Percentiles rank a stretch among this genome's conserved stretches.
Evolutionary conservation across 2,888 invertebrate genomes (phyloP).

Genomic region (Hyalella azteca): DNA sequence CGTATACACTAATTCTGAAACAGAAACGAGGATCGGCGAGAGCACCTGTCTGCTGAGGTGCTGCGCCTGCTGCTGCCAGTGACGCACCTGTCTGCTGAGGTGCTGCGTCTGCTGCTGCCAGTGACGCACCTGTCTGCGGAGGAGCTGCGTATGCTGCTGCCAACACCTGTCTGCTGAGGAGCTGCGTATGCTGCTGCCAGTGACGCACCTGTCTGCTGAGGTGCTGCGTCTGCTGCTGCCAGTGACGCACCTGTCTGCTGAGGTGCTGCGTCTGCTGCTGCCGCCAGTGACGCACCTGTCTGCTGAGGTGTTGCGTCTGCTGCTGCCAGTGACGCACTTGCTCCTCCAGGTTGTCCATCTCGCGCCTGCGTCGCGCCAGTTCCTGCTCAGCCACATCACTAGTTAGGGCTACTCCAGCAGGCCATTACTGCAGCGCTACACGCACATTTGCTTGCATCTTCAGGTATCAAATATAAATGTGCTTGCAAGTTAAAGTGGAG

Average conservation of each 20-base stretch:
- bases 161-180: conserved; percentile 48
- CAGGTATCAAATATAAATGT: too few species aligned
- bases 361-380: not conserved
- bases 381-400: conserved; percentile 16
- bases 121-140: not conserved
- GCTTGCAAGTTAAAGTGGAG: too few species aligned
- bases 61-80: conserved; percentile 40
- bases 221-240: conserved; percentile 44
- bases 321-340: conserved; percentile 37
- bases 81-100: conserved; percentile 42
- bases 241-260: conserved; percentile 8
- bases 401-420: too few species aligned
- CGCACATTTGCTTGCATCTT: too few species aligned
- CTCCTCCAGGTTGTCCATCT: not conserved
- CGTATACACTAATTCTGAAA: too few species aligned
- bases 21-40: too few species aligned
- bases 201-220: conserved; percentile 42
- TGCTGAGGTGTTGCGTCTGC: conserved; percentile 42
- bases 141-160: too few species aligned
- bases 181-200: conserved; percentile 43
- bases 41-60: conserved; percentile 50
- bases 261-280: conserved; percentile 45
- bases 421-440: too few species aligned
- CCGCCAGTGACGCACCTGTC: conserved; percentile 43
- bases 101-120: conserved; percentile 44